A percentile compares a stretch with the other conserved stretches of the same genome.
phyloP scores from a whole-genome alignment of 2,113 vertebrate genomes.

The Piprites chloris region DNA sequence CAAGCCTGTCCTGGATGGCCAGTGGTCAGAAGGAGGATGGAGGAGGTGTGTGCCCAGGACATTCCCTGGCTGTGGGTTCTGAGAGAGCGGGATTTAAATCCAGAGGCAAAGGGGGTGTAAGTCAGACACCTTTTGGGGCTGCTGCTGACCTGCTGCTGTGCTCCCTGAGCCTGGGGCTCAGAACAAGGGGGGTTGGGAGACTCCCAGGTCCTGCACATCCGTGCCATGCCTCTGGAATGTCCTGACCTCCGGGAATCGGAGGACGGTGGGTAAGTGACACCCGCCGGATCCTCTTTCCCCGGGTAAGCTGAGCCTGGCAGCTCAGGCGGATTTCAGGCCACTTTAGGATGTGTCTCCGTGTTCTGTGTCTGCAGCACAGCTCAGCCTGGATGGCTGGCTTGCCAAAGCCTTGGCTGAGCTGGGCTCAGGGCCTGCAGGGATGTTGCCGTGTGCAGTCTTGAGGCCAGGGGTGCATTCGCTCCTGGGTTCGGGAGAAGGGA shows the following conservation, averaged over 20 bases:
- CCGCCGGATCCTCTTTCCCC: rapidly evolving
- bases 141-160: background rate
- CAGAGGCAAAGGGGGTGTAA: background rate
- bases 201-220: background rate
- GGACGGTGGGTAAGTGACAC: background rate
- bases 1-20: background rate
- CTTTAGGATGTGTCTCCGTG: background rate
- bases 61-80: background rate
- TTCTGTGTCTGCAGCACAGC: rapidly evolving
- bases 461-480: rapidly evolving
- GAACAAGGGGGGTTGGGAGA: background rate
- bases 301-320: background rate
- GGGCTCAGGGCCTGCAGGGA: background rate
- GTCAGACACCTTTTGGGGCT: background rate
- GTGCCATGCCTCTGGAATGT: background rate
- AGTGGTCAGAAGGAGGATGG: background rate
- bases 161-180: rapidly evolving
- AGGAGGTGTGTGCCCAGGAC: too few relatives aligned
- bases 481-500: background rate
- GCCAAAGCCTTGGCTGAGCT: background rate
- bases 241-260: background rate
- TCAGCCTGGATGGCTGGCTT: background rate
- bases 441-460: rapidly evolving
- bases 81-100: background rate
- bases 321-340: background rate